phyloP scores from a whole-genome alignment of 2,113 vertebrate genomes.

The Hucho hucho region DNA sequence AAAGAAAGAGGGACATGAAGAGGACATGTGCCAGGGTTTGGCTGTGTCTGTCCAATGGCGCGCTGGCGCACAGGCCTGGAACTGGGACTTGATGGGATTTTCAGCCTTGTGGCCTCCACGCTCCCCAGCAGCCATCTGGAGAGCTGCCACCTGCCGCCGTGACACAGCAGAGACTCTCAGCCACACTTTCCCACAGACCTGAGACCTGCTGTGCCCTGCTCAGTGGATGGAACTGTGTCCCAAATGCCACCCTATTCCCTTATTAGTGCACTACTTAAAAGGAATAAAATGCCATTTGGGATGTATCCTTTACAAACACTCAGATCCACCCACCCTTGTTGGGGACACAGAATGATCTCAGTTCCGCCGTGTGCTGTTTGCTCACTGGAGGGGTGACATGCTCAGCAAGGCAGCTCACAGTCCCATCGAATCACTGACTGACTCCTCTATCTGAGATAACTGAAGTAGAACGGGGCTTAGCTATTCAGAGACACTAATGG shows the following conservation, averaged over 20 bases:
- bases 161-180: conserved; percentile 52
- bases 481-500: conserved; percentile 58
- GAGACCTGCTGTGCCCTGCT: conserved; percentile 46
- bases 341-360: conserved; percentile 37
- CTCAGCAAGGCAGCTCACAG: conserved; percentile 16
- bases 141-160: conserved; percentile 37
- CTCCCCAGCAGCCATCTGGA: conserved; percentile 45
- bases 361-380: too few species aligned
- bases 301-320: conserved; percentile 38
- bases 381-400: conserved; percentile 57
- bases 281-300: too few species aligned
- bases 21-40: conserved; percentile 57
- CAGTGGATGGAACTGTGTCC: too few species aligned
- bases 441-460: conserved; percentile 53
- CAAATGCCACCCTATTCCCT: too few species aligned
- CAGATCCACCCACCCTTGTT: conserved; percentile 62
- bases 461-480: conserved; percentile 29
- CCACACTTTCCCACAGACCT: conserved; percentile 62
- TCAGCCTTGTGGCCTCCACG: too few species aligned
- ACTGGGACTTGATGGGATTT: conserved; percentile 41
- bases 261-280: not conserved
- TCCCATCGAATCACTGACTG: conserved; percentile 34
- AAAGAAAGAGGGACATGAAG: conserved; percentile 2
- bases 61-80: conserved; percentile 68
- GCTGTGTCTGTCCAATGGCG: conserved; percentile 64